Conservation (phyloP, 2,797 vertebrate species). For the Enteromius radiatus region DNA sequence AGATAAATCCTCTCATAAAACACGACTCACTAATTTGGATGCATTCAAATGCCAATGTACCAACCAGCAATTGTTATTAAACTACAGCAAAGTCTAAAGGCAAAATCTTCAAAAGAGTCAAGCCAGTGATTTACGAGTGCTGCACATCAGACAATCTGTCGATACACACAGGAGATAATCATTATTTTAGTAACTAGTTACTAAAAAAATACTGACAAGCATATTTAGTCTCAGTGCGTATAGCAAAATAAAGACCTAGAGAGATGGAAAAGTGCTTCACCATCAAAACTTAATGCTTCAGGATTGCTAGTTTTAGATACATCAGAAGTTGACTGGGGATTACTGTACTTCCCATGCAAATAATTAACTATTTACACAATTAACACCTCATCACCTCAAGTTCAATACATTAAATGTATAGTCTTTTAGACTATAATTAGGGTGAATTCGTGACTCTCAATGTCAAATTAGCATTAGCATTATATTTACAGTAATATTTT, state of each 20-base stretch:
- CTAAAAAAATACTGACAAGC: not conserved
- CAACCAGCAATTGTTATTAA: not conserved
- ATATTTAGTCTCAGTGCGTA: too few relatives aligned
- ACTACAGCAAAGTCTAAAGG: not conserved
- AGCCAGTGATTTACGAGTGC: not conserved
- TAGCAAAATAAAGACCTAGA: too few relatives aligned
- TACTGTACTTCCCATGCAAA: not conserved
- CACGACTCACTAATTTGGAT: not conserved
- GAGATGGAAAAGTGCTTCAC: too few relatives aligned
- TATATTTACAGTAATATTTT: not conserved
- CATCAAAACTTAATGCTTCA: too few relatives aligned
- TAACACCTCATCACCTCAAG: not conserved
- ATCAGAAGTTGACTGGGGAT: not conserved
- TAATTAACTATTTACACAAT: not conserved
- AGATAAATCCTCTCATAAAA: not conserved
- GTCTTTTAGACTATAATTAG: not conserved
- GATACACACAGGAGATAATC: not conserved
- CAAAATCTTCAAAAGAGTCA: not conserved
- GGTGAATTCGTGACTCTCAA: not conserved
- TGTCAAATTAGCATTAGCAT: not conserved
- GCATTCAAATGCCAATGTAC: not conserved
- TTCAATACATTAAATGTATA: not conserved
- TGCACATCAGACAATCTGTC: not conserved
- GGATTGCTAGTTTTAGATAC: too few relatives aligned
- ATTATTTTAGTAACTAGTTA: not conserved